Evolutionary conservation across 2,888 invertebrate species (phyloP), one percentile per base, ranked within the genome.

Genomic region (Ectobius pallidus): DNA sequence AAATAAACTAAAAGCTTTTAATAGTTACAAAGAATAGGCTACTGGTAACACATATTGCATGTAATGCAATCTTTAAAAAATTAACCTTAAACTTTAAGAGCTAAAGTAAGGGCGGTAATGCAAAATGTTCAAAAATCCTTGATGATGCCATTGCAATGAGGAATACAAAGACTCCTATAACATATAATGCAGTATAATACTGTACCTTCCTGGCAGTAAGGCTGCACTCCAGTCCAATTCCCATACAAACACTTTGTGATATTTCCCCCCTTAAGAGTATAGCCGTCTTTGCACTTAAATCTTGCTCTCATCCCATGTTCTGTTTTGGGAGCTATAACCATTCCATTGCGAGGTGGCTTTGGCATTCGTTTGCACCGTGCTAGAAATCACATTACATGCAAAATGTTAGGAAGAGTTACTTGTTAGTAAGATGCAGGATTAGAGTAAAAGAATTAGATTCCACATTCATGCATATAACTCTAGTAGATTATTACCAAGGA

Each of bases 261-360:
- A 49, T 91, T 91, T 0, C 92, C 89, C 2, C 88, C 89, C 49
- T 89, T 88, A n/a, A 97, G 83, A 74, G 91, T 90, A 81, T 88
- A 99, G 0, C 99, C 99, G 79, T 98, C 97, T 79, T 95, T 93
- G 81, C 99, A 99, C 77, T 92, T 90, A 82, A 96, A 99, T 32
- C 93, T 87, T 0, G 99, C 99, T 80, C 92, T 91, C 92, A 96
- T 96, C 0, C 97, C 96, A 80, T 99, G 99, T 76, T 96, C 95
- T n/a, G 96, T 96, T 81, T 97, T 97, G 0, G 98, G 96, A 0
- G 97, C 99, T 72, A 99, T 92, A 3, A 98, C 96, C 90, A 97
- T 94, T 0, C 99, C 98, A 79, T 97, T 93, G 70, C 93, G 91
- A 0, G 99, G 96, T 3, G 91, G 86, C 74, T 88, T 90, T 0